Evolutionary conservation across 2,797 vertebrate genomes (phyloP).

Genomic region (Coreius guichenoti): DNA sequence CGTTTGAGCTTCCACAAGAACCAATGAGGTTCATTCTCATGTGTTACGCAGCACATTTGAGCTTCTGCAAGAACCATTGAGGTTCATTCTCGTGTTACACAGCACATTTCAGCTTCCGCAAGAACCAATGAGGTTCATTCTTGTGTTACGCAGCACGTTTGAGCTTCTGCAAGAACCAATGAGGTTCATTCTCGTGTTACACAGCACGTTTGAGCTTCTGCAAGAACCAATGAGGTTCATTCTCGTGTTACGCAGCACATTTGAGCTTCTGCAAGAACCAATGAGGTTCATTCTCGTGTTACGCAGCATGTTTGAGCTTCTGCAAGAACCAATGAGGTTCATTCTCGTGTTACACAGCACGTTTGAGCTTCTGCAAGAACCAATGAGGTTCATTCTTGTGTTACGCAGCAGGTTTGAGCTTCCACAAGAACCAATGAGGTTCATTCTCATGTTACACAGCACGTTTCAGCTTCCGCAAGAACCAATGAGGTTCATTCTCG

Average conservation of each 20-base stretch:
- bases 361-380: too few species aligned
- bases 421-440: not conserved
- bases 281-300: too few species aligned
- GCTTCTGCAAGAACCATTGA: not conserved
- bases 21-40: not conserved
- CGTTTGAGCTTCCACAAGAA: not conserved
- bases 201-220: not conserved
- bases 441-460: too few species aligned
- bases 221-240: too few species aligned
- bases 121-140: not conserved
- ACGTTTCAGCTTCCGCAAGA: not conserved
- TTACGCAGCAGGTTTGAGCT: not conserved
- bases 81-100: not conserved
- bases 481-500: too few species aligned
- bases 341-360: not conserved
- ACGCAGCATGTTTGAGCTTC: too few species aligned
- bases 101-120: not conserved
- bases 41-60: not conserved
- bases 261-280: not conserved
- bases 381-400: too few species aligned
- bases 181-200: not conserved
- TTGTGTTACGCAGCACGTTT: not conserved
- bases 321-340: too few species aligned
- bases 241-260: too few species aligned
- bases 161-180: not conserved